Base-by-base conservation (phyloP, 2,797 vertebrate genomes). In the Acrossocheilus fasciatus region DNA sequence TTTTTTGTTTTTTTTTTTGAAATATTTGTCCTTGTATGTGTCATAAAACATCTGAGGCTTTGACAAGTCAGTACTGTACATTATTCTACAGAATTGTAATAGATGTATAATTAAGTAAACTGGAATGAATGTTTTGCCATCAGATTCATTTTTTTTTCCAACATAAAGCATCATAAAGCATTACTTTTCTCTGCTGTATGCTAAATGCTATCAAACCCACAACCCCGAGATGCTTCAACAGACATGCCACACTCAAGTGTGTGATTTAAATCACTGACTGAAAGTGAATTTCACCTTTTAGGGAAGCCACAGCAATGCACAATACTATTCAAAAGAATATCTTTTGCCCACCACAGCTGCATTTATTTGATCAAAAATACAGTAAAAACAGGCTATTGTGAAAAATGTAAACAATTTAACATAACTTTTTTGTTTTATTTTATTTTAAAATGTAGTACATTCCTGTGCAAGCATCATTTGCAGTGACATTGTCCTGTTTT, bases 11-110 rank as follows among this genome's bases (percentile, higher is more conserved):
- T 26, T 26, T 26, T 26, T 26, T 26, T 26, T 14, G 8, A 78
- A 26, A 17, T 70, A n/a, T 72, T 81, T 54, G 9, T 23, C 45
- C 34, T 47, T 81, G 81, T 64, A 43, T 50, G 74, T 87, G 80
- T 89, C 54, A 87, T 73, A 34, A 41, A 74, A 47, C n/a, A 64
- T 81, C 41, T 26, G 34, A 52, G 30, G 36, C 39, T 62, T 78
- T 45, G 11, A 85, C 66, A 82, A 74, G 34, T 83, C 75, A 64
- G 34, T 89, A 76, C n/a, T 86, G 68, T 83, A 83, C 11, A 81
- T 85, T 73, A 30, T 83, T 47, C 18, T 30, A 68, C 34, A 76
- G 15, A 57, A 80, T 73, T 66, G 57, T 62, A 87, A 89, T 52
- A 80, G 43, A 82, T 41, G 6, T 81, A 77, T 76, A 64, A 87